Conservation (phyloP, 2,797 vertebrate genomes). For the Pseudocheirus occidentalis region DNA sequence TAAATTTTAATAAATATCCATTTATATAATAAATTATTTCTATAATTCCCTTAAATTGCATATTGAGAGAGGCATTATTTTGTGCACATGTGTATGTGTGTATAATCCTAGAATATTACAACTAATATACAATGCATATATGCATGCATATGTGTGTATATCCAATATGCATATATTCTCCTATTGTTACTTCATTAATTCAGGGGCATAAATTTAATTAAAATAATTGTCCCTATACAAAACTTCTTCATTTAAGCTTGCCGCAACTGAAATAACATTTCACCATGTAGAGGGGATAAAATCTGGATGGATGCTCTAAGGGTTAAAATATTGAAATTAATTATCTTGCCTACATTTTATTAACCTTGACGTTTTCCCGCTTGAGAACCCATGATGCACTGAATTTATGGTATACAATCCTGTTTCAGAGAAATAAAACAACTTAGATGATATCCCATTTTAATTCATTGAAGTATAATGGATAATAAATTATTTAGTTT, state of each 20-base stretch:
- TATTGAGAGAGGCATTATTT: too few species aligned
- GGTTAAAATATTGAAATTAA: constrained; percentile 66
- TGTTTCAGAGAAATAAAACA: constrained; percentile 64
- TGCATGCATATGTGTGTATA: neutral
- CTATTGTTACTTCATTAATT: neutral
- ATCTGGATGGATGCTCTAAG: constrained; percentile 7
- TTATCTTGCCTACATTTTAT: constrained; percentile 65
- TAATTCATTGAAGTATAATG: constrained; percentile 68
- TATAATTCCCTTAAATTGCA: neutral
- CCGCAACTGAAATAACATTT: neutral
- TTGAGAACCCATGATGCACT: constrained; percentile 56
- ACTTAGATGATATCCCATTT: constrained; percentile 65
- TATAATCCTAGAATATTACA: neutral
- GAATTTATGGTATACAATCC: constrained; percentile 61
- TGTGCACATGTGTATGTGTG: too few species aligned
- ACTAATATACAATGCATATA: neutral
- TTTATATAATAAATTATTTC: neutral
- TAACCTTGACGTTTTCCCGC: constrained; percentile 63
- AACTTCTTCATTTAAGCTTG: neutral
- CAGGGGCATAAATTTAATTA: constrained; percentile 8
- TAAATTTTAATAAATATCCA: neutral
- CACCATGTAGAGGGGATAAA: neutral
- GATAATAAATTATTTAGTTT: constrained; percentile 73
- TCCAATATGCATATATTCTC: neutral
- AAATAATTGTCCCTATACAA: neutral